Percentiles rank a stretch among this genome's conserved stretches.
phyloP scores from a whole-genome alignment of 2,888 invertebrate genomes.

The Ellobium chinense region DNA sequence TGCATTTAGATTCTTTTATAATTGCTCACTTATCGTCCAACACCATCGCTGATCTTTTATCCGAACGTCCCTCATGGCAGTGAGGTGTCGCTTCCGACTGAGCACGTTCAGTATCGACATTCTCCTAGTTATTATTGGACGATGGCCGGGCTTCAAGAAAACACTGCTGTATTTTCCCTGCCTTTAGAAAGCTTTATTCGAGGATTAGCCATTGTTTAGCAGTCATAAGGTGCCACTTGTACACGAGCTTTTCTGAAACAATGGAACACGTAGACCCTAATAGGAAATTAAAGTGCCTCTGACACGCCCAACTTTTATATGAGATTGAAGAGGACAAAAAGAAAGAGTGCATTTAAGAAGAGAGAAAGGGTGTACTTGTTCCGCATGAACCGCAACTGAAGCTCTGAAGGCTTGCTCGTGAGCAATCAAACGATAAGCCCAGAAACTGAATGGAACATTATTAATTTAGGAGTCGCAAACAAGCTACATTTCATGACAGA shows the following conservation, averaged over 20 bases:
- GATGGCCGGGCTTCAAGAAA: neutral
- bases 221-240: neutral
- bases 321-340: too few species aligned
- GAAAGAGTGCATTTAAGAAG: too few species aligned
- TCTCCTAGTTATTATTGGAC: neutral
- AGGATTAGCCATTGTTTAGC: neutral
- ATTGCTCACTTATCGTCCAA: slow-evolving; percentile 29
- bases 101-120: neutral
- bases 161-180: neutral
- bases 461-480: too few species aligned
- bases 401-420: too few species aligned
- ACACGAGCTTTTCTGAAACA: neutral
- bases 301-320: neutral
- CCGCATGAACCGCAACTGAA: too few species aligned
- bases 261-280: neutral
- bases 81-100: slow-evolving; percentile 26
- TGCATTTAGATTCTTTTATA: slow-evolving; percentile 43
- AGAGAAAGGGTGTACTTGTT: too few species aligned
- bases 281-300: neutral
- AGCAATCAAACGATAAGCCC: too few species aligned
- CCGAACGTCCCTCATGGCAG: neutral
- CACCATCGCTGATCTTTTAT: slow-evolving; percentile 17
- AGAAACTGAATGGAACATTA: too few species aligned
- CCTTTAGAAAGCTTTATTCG: neutral
- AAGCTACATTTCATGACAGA: too few species aligned